Base-by-base conservation (phyloP, 2,797 vertebrate genomes). In the Hoplostethus mediterraneus region DNA sequence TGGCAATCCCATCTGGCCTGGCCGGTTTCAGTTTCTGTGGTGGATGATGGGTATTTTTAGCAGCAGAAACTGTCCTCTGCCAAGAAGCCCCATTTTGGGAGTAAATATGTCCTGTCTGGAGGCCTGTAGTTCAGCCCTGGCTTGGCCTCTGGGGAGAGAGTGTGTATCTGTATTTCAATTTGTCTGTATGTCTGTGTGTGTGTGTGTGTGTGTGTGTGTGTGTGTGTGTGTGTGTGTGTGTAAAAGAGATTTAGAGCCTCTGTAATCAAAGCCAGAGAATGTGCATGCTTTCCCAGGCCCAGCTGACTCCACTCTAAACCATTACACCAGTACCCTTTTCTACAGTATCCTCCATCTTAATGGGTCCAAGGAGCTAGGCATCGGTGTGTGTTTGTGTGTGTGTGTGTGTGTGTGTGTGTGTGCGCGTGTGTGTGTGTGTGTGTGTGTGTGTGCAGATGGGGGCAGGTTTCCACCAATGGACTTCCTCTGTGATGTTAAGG, bases 281-380 rank as follows among this genome's bases (percentile, higher is more conserved):
- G 73, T 73, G 72, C 80, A 75, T 86, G 86, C 81, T 88, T 90
- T 90, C 89, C 84, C 90, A 92, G 85, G 82, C 80, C 82, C 89
- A 88, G 87, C 88, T 87, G 86, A 86, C 80, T 84, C 66, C 77
- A 82, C 80, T 75, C 70, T 73, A 61, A 86, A 78, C 73, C 67
- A 61, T 71, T 81, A 69, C 79, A 74, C 69, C 62, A 72, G 66
- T 56, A 57, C 61, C n/a, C 73, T 67, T 48, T 28, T 80, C 80
- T 44, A 30, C 69, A 74, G 51, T 30, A 55, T 59, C 49, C 62
- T 72, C 68, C 31, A 3, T 44, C 65, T 21, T 85, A 68, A 78
- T 63, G 73, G 49, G 31, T 77, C 40, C 55, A 62, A 67, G 69
- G 31, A 9, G 7, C 64, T 59, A 45, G 12, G 45, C 56, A 60